Base-by-base conservation (phyloP, 2,797 vertebrate genomes). In the Epinephelus awoara region DNA sequence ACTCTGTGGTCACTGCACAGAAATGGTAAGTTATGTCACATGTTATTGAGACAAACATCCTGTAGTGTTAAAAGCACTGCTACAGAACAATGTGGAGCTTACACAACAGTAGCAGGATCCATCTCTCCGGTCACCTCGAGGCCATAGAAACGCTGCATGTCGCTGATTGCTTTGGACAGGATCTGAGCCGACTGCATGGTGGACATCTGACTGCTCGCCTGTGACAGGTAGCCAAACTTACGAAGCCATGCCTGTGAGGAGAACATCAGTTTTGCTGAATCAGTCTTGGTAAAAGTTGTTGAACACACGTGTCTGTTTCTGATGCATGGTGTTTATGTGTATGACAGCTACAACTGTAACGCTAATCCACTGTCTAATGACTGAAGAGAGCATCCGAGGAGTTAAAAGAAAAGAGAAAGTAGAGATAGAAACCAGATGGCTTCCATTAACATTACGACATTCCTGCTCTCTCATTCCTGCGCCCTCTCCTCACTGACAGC, bases 121-220 rank as follows among this genome's bases (percentile, higher is more conserved):
- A 97, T 93, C 79, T 95, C 75, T 0, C 98, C 97, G 0, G 97
- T 99, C 87, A 97, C 94, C 0, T 96, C 82, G 81, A 99, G 96
- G 58, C 97, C 96, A 0, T 99, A 99, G 88, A 99, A 97, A 47
- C 92, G 95, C 91, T 99, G 98, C 98, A 99, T 99, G 89, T 98
- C 96, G 0, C 96, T 89, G 0, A 99, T 93, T 63, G 98, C 97
- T 0, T 94, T 94, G 67, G 97, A 96, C 77, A 99, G 94, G 86
- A 96, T 97, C 95, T 97, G 96, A 6, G 97, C 95, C 0, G 98
- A 98, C 90, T 96, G 97, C 96, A 99, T 96, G 85, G 98, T 98
- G 92, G 98, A 99, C 97, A 97, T 97, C 89, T 97, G 96, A 42
- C 94, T 94, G 87, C 95, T 97, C 59, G 95, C 94, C 88, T 96